phyloP scores from a whole-genome alignment of 1,140 invertebrate genomes.

The Scaptomyza pallida region DNA sequence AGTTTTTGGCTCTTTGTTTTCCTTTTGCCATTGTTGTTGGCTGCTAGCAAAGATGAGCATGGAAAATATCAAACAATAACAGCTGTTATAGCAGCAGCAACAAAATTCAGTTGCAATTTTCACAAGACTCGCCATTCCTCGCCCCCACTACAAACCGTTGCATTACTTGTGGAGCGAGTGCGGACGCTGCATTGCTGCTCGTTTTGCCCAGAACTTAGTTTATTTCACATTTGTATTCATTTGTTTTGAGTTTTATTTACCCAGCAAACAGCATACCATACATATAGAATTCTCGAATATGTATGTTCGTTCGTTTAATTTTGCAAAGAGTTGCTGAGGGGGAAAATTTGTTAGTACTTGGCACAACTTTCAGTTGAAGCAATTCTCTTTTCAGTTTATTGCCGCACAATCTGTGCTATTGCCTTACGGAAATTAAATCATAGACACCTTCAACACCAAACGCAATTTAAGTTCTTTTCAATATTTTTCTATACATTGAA shows the following conservation, averaged over 20 bases:
- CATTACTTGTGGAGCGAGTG: constrained; percentile 5
- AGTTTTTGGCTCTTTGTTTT: constrained; percentile 38
- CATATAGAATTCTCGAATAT: constrained; percentile 33
- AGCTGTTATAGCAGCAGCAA: constrained; percentile 40
- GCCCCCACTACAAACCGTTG: not conserved
- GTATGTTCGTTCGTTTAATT: constrained; percentile 55
- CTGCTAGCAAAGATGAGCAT: constrained; percentile 62
- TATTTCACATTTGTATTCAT: constrained; percentile 80
- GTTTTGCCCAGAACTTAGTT: constrained; percentile 60
- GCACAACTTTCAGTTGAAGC: not conserved
- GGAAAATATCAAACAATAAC: constrained; percentile 70
- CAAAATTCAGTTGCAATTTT: constrained; percentile 58
- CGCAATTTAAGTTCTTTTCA: not conserved
- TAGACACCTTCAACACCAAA: constrained; percentile 9
- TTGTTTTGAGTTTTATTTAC: constrained; percentile 80
- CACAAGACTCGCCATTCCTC: constrained; percentile 29
- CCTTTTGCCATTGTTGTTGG: constrained; percentile 30
- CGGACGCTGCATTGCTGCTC: constrained; percentile 17
- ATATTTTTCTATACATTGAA: not conserved
- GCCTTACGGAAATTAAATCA: constrained; percentile 18
- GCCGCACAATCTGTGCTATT: constrained; percentile 10
- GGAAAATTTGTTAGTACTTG: constrained; percentile 34
- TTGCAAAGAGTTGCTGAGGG: constrained; percentile 46
- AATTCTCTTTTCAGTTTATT: constrained; percentile 20
- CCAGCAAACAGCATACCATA: constrained; percentile 49